A percentile compares a stretch with the other conserved stretches of the same genome.
phyloP scores from a whole-genome alignment of 2,797 vertebrate genomes.

The Lacerta bilineata region DNA sequence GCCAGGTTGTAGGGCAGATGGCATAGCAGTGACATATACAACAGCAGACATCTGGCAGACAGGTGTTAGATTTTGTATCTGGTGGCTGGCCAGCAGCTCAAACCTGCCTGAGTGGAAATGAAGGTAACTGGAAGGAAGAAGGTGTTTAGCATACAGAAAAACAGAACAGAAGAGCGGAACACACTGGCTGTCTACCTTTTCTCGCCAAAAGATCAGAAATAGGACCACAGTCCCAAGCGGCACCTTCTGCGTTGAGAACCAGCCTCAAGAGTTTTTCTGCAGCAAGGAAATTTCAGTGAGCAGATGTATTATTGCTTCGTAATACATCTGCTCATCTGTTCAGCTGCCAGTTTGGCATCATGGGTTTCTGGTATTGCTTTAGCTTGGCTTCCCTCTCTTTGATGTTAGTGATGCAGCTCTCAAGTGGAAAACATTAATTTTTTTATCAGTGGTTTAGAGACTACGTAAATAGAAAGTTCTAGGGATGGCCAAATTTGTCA shows the following conservation, averaged over 20 bases:
- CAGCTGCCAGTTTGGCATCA: not conserved
- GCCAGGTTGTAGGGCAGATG: not conserved
- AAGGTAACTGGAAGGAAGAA: constrained; percentile 18
- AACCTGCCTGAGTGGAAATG: constrained; percentile 20
- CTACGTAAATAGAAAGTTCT: not conserved
- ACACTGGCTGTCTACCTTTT: not conserved
- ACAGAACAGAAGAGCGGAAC: not conserved
- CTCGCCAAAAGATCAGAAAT: not conserved
- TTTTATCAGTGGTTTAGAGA: not conserved
- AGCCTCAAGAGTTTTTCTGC: not conserved
- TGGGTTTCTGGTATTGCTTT: not conserved
- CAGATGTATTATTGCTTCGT: not conserved
- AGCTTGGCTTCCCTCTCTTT: not conserved
- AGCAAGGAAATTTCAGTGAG: not conserved
- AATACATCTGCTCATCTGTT: not conserved
- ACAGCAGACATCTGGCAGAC: constrained; percentile 29
- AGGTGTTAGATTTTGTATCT: not conserved
- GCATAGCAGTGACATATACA: constrained; percentile 15
- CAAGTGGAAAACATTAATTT: not conserved
- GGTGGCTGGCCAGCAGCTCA: constrained; percentile 1
- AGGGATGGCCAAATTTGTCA: too few species aligned
- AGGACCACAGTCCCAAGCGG: not conserved
- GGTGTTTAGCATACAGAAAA: constrained; percentile 10
- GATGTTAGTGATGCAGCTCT: not conserved
- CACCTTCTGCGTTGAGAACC: not conserved